phyloP scores from a whole-genome alignment of 2,113 vertebrate species.

The Myotis yumanensis region DNA sequence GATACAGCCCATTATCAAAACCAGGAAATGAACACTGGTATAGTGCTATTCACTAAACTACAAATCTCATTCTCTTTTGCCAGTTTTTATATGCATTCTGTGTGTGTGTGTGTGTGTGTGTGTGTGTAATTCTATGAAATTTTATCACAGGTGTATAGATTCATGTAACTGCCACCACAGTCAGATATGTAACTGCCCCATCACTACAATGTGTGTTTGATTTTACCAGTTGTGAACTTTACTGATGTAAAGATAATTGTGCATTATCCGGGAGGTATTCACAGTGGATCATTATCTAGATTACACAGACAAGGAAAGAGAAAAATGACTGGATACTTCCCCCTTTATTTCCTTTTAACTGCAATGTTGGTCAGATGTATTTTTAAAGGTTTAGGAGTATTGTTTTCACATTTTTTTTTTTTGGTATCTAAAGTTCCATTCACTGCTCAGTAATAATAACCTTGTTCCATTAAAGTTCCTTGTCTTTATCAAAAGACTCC shows the following conservation, averaged over 20 bases:
- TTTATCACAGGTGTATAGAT: not conserved
- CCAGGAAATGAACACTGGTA: not conserved
- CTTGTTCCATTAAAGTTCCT: not conserved
- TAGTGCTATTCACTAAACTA: not conserved
- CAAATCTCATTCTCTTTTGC: not conserved
- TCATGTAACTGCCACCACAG: not conserved
- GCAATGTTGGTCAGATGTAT: not conserved
- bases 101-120: too few species aligned
- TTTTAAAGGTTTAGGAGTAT: not conserved
- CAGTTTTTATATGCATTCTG: not conserved
- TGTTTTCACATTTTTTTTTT: not conserved
- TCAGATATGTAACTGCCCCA: not conserved
- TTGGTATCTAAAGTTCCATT: not conserved
- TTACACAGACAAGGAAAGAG: not conserved
- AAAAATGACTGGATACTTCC: not conserved
- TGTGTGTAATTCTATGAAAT: not conserved
- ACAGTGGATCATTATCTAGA: not conserved
- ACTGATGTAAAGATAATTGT: not conserved
- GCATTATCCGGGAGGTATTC: not conserved
- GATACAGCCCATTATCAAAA: not conserved
- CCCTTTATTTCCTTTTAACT: not conserved
- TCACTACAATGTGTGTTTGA: not conserved
- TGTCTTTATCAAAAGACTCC: not conserved
- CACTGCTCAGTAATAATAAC: not conserved
- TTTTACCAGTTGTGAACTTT: not conserved